A percentile compares a stretch with the other conserved stretches of the same genome.
Conservation (phyloP, 2,113 vertebrate genomes). For the Callochromis pleurospilus region DNA sequence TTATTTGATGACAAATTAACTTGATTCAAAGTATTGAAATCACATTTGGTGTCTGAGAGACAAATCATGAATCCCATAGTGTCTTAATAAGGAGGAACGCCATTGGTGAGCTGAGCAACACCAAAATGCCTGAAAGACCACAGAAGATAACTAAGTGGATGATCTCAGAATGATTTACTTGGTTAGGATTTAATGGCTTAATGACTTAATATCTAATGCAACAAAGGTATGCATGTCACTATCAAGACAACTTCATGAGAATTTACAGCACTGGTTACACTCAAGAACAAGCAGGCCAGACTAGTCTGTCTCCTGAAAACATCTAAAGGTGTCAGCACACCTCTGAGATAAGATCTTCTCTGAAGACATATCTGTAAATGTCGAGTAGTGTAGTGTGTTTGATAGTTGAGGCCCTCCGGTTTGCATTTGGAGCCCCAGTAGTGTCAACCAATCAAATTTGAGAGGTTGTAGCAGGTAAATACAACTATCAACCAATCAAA, state of each 20-base stretch:
- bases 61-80: neutral
- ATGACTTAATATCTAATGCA: neutral
- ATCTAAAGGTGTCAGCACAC: neutral
- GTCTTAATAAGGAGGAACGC: neutral
- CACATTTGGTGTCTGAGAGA: neutral
- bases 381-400: neutral
- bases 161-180: neutral
- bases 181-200: neutral
- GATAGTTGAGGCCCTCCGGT: neutral
- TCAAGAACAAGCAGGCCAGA: neutral
- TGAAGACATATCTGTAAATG: neutral
- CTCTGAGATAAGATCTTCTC: neutral
- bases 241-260: neutral
- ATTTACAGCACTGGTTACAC: neutral
- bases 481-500: neutral
- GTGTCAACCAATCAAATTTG: neutral
- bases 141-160: neutral
- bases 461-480: neutral
- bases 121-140: neutral
- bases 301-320: neutral
- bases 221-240: neutral
- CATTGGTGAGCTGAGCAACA: neutral
- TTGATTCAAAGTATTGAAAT: neutral
- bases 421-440: neutral
- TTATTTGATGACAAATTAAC: neutral